These are phyloP conservation scores for Bettongia penicillata DNA, from an alignment of 2,113 vertebrate species.

Conservation along the genomic window DNA sequence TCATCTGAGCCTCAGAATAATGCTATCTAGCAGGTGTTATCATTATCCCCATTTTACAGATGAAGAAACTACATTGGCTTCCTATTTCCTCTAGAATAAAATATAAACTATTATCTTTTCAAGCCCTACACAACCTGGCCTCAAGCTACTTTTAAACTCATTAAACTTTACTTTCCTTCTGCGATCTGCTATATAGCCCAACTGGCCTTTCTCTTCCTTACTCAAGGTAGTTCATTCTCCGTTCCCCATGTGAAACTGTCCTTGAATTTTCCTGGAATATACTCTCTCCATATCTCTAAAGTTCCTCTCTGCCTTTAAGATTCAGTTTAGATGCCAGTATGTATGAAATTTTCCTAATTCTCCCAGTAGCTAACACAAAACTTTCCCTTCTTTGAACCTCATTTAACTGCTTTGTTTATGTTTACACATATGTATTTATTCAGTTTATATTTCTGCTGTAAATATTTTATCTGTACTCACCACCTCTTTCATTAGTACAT, in stretches of 20 bases:
- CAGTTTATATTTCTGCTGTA: no score
- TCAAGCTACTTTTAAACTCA: neutral
- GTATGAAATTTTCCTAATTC: no score
- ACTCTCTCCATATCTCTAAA: no score
- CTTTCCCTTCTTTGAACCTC: no score
- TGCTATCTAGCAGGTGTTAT: neutral
- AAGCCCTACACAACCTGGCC: neutral
- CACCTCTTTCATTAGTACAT: no score
- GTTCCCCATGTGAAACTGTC: neutral
- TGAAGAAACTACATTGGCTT: neutral
- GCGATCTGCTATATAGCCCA: neutral
- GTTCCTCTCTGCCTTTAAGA: no score
- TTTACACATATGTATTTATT: no score
- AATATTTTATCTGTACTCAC: no score
- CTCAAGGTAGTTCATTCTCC: neutral
- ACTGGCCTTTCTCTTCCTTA: neutral
- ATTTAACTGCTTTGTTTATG: no score
- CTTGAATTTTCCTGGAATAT: no score
- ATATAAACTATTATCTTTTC: neutral
- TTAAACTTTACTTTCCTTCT: neutral
- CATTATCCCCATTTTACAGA: neutral
- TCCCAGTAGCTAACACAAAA: no score
- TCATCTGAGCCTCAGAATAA: neutral
- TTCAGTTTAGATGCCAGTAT: no score
- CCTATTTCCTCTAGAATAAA: neutral